Evolutionary conservation across 2,888 invertebrate genomes (phyloP).

Genomic region (Agrotis clavis): DNA sequence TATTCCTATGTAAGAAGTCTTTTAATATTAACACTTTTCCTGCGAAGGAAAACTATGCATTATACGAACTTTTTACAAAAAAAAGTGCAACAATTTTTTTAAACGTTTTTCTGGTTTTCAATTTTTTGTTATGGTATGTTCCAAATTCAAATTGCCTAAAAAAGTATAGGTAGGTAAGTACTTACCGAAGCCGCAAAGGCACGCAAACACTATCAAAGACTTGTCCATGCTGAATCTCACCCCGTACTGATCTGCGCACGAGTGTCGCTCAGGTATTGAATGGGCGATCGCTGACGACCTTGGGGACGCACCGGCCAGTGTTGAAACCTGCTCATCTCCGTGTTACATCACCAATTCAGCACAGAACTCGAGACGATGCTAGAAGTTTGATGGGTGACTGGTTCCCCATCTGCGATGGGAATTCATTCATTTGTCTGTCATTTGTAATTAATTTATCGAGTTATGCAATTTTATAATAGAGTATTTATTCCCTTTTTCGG

Average conservation of each 20-base stretch:
- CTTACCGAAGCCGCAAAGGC: constrained; percentile 85
- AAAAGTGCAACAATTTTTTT: background rate
- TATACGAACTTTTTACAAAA: too few species aligned
- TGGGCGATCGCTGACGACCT: constrained; percentile 78
- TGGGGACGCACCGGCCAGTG: constrained; percentile 80
- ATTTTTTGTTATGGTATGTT: background rate
- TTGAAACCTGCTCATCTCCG: constrained; percentile 81
- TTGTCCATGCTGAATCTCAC: constrained; percentile 79
- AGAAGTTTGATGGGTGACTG: constrained; percentile 39
- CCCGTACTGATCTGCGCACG: constrained; percentile 76
- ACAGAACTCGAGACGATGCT: constrained; percentile 36
- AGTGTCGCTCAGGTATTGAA: constrained; percentile 80
- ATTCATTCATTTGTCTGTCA: constrained; percentile 3
- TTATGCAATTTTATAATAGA: constrained; percentile 2
- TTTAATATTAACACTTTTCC: background rate
- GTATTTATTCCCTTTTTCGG: background rate
- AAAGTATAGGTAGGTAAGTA: constrained; percentile 39
- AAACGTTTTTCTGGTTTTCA: background rate
- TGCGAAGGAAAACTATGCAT: background rate
- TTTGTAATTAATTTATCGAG: constrained; percentile 3
- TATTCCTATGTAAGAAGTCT: background rate
- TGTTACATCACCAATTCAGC: constrained; percentile 69
- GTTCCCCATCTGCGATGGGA: constrained; percentile 13
- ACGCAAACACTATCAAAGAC: constrained; percentile 81
- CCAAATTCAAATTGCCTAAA: background rate